phyloP scores from a whole-genome alignment of 1,140 invertebrate species.

The Metaphire vulgaris region DNA sequence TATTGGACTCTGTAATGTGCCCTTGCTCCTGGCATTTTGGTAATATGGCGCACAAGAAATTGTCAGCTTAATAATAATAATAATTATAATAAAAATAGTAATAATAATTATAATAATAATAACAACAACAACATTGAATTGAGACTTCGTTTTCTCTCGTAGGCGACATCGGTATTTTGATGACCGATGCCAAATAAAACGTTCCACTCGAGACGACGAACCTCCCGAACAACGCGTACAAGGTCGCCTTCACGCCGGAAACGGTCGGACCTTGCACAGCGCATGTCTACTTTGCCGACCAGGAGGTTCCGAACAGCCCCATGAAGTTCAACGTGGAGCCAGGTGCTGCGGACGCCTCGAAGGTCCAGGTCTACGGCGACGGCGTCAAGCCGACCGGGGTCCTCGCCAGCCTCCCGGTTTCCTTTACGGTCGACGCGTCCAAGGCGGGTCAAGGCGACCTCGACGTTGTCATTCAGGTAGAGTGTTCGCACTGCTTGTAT shows the following conservation, averaged over 20 bases:
- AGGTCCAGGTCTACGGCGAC: slow-evolving; percentile 16
- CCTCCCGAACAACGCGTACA: slow-evolving; percentile 72
- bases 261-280: slow-evolving; percentile 67
- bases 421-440: slow-evolving; percentile 69
- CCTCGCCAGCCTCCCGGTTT: slow-evolving; percentile 68
- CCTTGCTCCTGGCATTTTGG: too few species aligned
- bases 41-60: too few species aligned
- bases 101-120: too few species aligned
- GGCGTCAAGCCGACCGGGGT: slow-evolving; percentile 59
- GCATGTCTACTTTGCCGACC: slow-evolving; percentile 64
- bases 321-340: slow-evolving; percentile 71
- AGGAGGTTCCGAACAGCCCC: slow-evolving; percentile 69
- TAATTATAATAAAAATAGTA: too few species aligned
- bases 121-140: too few species aligned
- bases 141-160: too few species aligned
- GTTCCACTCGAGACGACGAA: slow-evolving; percentile 69
- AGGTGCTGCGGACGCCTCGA: slow-evolving; percentile 58
- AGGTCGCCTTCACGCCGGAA: slow-evolving; percentile 46
- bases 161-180: slow-evolving; percentile 64
- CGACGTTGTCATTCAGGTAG: slow-evolving; percentile 56
- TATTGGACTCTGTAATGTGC: too few species aligned
- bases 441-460: slow-evolving; percentile 70
- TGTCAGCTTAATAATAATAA: too few species aligned
- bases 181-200: slow-evolving; percentile 64
- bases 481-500: too few species aligned